These are phyloP conservation scores for Theristicus caerulescens DNA, from an alignment of 2,113 vertebrate genomes.

Conservation along the genomic window DNA sequence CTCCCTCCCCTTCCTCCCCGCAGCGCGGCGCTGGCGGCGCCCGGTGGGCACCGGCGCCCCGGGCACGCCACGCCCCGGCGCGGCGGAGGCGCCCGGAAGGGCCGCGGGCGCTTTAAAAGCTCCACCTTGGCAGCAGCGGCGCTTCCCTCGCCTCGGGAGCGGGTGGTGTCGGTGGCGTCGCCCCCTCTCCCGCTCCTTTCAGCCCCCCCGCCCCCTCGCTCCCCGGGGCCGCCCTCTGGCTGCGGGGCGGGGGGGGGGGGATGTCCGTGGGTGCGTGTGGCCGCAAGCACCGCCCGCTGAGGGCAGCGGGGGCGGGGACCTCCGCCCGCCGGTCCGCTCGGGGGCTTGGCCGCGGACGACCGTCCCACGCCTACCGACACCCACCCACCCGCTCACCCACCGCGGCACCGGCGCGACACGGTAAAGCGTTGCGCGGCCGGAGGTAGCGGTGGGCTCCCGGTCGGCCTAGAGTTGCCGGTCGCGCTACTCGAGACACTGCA, in stretches of 20 bases:
- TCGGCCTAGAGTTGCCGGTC: neutral
- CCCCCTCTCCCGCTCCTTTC: neutral
- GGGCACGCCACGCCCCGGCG: neutral
- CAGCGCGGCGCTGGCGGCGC: neutral
- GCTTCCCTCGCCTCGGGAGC: neutral
- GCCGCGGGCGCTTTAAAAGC: neutral
- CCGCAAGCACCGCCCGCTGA: neutral
- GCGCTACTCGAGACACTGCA: neutral
- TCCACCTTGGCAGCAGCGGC: neutral
- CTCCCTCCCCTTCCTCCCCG: too few relatives aligned
- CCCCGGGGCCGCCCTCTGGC: neutral
- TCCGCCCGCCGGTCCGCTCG: neutral
- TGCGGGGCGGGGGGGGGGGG: neutral
- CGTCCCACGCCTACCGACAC: too few relatives aligned
- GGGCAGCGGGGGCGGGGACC: neutral
- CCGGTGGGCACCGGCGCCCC: neutral
- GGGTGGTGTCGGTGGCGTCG: neutral
- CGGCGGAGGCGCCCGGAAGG: neutral
- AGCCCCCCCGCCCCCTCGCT: too few relatives aligned
- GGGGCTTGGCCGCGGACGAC: neutral
- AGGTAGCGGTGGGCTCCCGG: neutral
- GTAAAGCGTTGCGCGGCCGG: neutral
- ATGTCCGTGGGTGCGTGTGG: neutral
- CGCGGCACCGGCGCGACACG: neutral
- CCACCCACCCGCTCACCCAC: neutral